phyloP scores from a whole-genome alignment of 2,888 invertebrate species.

The Lordiphosa andalusiaca region DNA sequence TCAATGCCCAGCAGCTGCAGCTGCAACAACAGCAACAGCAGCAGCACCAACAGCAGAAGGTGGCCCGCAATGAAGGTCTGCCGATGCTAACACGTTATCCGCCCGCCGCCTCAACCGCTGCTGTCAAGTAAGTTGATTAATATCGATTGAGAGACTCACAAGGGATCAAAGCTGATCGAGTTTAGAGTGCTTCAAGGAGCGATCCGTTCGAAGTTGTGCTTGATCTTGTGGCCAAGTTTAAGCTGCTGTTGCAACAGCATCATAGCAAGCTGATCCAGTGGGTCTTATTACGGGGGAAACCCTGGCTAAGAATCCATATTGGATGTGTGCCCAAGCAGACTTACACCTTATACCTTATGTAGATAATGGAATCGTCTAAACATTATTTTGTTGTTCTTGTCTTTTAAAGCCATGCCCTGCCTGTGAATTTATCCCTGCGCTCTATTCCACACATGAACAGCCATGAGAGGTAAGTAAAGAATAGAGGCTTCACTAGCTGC shows the following conservation, averaged over 20 bases:
- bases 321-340: too few relatives aligned
- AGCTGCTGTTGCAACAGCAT: too few relatives aligned
- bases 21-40: conserved; percentile 52
- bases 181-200: too few relatives aligned
- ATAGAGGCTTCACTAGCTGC: neutral
- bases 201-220: too few relatives aligned
- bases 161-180: too few relatives aligned
- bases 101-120: conserved; percentile 43
- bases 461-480: conserved; percentile 61
- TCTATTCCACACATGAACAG: conserved; percentile 67
- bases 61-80: conserved; percentile 52
- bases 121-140: conserved; percentile 50
- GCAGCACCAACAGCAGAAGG: conserved; percentile 53
- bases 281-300: too few relatives aligned
- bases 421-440: conserved; percentile 78
- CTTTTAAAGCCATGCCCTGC: conserved; percentile 68
- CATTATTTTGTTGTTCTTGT: neutral
- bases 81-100: conserved; percentile 68
- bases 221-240: too few relatives aligned
- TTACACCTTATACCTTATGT: too few relatives aligned
- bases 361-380: too few relatives aligned
- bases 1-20: conserved; percentile 64
- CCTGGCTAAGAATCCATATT: too few relatives aligned
- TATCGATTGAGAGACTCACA: neutral
- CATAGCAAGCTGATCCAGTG: too few relatives aligned